phyloP scores from a whole-genome alignment of 2,113 vertebrate species.

The Irena cyanogastra region DNA sequence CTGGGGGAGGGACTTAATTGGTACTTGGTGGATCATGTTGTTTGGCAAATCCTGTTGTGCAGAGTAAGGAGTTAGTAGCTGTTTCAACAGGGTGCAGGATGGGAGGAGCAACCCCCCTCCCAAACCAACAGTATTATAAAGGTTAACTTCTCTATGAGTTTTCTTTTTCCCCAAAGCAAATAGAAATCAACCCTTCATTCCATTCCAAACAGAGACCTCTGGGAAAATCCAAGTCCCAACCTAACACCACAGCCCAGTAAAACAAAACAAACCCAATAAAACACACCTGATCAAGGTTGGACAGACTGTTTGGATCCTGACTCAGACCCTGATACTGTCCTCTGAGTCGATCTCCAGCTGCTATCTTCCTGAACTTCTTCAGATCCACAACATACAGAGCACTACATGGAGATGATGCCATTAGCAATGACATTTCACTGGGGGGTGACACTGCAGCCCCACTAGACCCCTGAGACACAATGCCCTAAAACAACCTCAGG shows the following conservation, averaged over 20 bases:
- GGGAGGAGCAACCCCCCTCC: background rate
- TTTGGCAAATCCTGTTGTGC: constrained; percentile 90
- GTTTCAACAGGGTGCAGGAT: background rate
- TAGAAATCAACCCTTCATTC: background rate
- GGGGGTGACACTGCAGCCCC: background rate
- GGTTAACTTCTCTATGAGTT: background rate
- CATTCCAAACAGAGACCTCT: background rate
- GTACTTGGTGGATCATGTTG: constrained; percentile 99
- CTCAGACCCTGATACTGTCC: constrained; percentile 98
- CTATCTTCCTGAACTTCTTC: constrained; percentile 97
- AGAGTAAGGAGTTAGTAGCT: background rate
- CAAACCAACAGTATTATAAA: background rate
- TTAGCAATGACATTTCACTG: background rate
- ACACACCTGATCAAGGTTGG: constrained; percentile 95
- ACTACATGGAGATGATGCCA: constrained; percentile 63
- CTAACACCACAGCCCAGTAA: background rate
- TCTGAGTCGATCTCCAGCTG: constrained; percentile 92
- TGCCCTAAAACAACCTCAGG: background rate
- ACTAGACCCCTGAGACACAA: background rate
- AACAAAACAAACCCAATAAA: background rate
- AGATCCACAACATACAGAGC: constrained; percentile 95
- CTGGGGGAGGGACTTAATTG: constrained; percentile 96
- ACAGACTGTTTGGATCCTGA: constrained; percentile 97
- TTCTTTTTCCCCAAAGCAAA: background rate
- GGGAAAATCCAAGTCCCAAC: background rate